Percentiles rank a stretch among this genome's conserved stretches.
These are phyloP conservation scores for Phrynocephalus forsythii DNA, from an alignment of 2,797 vertebrate species.

Conservation along the genomic window DNA sequence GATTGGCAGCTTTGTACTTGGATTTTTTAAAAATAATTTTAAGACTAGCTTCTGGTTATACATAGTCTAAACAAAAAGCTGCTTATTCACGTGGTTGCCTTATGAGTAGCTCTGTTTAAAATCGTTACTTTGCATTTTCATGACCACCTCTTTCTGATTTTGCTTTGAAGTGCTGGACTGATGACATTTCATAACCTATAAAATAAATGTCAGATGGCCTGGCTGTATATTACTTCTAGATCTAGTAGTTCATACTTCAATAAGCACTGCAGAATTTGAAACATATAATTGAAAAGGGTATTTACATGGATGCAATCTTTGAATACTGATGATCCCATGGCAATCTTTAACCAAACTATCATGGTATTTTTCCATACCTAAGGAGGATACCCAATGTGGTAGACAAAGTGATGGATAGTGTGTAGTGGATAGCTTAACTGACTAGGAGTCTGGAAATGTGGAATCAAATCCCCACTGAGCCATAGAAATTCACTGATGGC, in stretches of 20 bases:
- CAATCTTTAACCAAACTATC: conserved; percentile 39
- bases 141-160: conserved; percentile 31
- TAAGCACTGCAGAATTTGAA: conserved; percentile 51
- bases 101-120: conserved; percentile 25
- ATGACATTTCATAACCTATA: conserved; percentile 53
- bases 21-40: too few species aligned
- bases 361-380: not conserved
- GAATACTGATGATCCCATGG: conserved; percentile 36
- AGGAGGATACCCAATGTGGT: too few species aligned
- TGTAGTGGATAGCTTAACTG: too few species aligned
- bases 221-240: conserved; percentile 29
- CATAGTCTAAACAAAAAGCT: not conserved
- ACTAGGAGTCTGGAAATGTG: too few species aligned
- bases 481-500: too few species aligned
- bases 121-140: conserved; percentile 22
- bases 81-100: conserved; percentile 21
- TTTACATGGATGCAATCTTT: conserved; percentile 22
- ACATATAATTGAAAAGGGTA: conserved; percentile 40
- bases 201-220: conserved; percentile 53
- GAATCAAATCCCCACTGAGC: too few species aligned
- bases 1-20: too few species aligned
- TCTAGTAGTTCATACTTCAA: conserved; percentile 35
- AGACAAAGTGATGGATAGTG: too few species aligned
- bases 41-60: not conserved
- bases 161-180: conserved; percentile 7